Base-by-base conservation (phyloP, 2,888 invertebrate genomes). In the Stegophylla sp. region DNA sequence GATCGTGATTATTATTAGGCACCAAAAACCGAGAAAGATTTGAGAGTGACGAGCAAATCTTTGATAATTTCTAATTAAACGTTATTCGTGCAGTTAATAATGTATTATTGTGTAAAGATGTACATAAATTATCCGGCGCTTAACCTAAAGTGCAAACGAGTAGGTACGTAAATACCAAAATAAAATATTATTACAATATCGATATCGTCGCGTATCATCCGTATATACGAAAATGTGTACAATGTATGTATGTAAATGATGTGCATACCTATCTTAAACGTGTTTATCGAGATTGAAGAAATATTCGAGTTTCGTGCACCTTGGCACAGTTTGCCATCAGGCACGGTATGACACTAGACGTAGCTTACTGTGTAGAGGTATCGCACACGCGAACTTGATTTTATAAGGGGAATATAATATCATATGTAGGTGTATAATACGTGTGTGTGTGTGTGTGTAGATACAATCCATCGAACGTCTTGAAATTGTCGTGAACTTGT, bases 271-370 rank as follows among this genome's bases (percentile, higher is more conserved):
- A 69, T 69, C 23, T 23, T 72, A 59, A 72, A 59, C 72, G 56
- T 43, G 72, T 72, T 59, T 59, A 59, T 43, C 72, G 59, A 72
- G 59, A 41, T 72, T 43, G 56, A 17, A 41, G 23, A 72, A 56
- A 41, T 10, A 74, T 74, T 74, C 73, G n/a, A 48, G 73, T 63
- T 73, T 59, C 17, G 43, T n/a, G 34, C 76, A 77, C 76, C 76
- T 77, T 77, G 76, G 76, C 76, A 77, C n/a, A 67, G 66, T 77
- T 77, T 56, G 43, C 9, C 12, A 5, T 59, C n/a, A 59, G 59
- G 51, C 7, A 69, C 28, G n/a, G 51, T n/a, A 28, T 51, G 28
- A n/a, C 34, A 64, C 17, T 45, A 69, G 48, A 13, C 48, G 61
- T 7, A 17, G n/a, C 26, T n/a, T n/a, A 15, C 43, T 12, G 17